phyloP scores from a whole-genome alignment of 2,113 vertebrate species.

The Gymnobelideus leadbeateri region DNA sequence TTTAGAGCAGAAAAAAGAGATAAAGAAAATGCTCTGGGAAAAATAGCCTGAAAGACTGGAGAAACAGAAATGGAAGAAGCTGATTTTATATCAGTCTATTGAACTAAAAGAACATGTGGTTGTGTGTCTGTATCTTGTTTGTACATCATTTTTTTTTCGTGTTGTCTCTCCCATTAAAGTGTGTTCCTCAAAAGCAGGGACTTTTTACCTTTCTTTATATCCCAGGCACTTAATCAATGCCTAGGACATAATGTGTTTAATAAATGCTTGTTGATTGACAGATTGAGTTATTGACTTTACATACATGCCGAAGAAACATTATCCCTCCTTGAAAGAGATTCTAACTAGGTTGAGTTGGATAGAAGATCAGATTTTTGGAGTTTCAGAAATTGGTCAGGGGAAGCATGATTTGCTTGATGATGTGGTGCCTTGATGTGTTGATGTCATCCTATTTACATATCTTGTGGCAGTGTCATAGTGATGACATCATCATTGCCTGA shows the following conservation, averaged over 20 bases:
- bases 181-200: not conserved
- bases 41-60: not conserved
- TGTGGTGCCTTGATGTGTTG: not conserved
- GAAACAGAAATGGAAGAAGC: not conserved
- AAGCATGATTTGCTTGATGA: not conserved
- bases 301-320: not conserved
- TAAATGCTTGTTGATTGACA: not conserved
- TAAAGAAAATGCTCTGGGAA: not conserved
- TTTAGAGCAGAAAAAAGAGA: not conserved
- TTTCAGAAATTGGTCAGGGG: not conserved
- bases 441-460: not conserved
- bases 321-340: not conserved
- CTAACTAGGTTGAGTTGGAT: not conserved
- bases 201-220: not conserved
- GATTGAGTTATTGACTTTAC: not conserved
- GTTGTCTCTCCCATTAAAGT: not conserved
- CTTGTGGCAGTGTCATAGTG: not conserved
- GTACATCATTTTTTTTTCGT: not conserved
- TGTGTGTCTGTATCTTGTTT: not conserved
- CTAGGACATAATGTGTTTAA: not conserved
- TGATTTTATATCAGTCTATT: constrained; percentile 1
- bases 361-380: not conserved
- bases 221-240: not conserved
- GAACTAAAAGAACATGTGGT: not conserved
- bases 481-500: not conserved